Evolutionary conservation across 1,140 invertebrate species (phyloP).

Genomic region (Melipona quadrifasciata): DNA sequence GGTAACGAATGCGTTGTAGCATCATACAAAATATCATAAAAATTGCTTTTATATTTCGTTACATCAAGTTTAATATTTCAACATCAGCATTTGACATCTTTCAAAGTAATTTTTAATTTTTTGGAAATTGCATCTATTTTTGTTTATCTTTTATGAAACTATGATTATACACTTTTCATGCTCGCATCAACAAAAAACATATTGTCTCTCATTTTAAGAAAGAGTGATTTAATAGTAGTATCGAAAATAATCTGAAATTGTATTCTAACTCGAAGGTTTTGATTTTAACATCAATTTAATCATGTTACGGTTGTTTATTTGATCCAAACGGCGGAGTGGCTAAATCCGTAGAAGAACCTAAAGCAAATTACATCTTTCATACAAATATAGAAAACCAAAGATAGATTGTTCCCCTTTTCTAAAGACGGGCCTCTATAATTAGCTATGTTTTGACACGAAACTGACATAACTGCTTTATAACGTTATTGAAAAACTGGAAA

Average conservation of each 20-base stretch:
- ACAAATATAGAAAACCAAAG: slow-evolving; percentile 54
- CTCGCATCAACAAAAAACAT: background rate
- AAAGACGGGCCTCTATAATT: slow-evolving; percentile 45
- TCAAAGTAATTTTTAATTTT: background rate
- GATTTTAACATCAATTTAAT: slow-evolving; percentile 1
- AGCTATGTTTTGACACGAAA: slow-evolving; percentile 50
- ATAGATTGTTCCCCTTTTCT: slow-evolving; percentile 55
- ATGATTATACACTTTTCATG: background rate
- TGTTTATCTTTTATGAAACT: background rate
- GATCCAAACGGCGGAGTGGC: slow-evolving; percentile 9
- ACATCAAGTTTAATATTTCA: background rate
- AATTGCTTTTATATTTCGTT: background rate
- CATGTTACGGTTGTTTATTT: slow-evolving; percentile 15
- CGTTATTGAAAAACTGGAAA: slow-evolving; percentile 7
- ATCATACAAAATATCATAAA: background rate
- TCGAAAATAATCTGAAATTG: background rate
- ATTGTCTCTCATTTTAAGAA: background rate
- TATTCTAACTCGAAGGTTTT: background rate
- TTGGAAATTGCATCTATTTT: background rate
- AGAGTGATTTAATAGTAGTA: background rate
- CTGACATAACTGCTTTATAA: slow-evolving; percentile 47
- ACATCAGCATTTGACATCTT: too few relatives aligned
- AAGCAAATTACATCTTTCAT: slow-evolving; percentile 54
- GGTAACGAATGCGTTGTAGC: background rate
- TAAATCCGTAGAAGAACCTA: slow-evolving; percentile 54